Evolutionary conservation across 1,140 invertebrate species (phyloP).

Genomic region (Trichonephila clavata): DNA sequence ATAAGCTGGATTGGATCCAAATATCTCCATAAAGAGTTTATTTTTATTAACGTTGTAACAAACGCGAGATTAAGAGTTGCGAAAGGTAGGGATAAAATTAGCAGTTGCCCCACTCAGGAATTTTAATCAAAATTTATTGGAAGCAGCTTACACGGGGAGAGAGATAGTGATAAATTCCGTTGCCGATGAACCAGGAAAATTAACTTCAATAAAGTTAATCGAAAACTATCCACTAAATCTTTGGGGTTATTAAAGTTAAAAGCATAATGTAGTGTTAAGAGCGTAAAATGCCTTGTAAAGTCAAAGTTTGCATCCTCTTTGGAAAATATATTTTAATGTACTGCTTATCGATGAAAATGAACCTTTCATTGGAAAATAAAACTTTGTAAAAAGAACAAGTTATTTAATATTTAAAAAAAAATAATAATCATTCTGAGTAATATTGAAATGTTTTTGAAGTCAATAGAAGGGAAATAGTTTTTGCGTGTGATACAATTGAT

Average conservation of each 20-base stretch:
- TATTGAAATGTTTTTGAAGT: too few species aligned
- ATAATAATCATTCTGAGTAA: too few species aligned
- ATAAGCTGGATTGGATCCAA: conserved; percentile 41
- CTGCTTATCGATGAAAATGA: too few species aligned
- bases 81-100: conserved; percentile 17
- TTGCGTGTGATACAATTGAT: too few species aligned
- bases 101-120: background rate
- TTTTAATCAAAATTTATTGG: conserved; percentile 45
- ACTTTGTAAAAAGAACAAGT: too few species aligned
- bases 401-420: too few species aligned
- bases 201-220: conserved; percentile 32
- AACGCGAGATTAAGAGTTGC: background rate
- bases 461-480: too few species aligned
- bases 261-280: conserved; percentile 9
- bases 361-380: too few species aligned
- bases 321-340: too few species aligned
- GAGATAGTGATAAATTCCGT: background rate
- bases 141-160: background rate
- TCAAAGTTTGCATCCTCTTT: background rate
- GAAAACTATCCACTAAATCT: conserved; percentile 30
- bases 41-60: conserved; percentile 7
- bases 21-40: conserved; percentile 49
- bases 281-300: background rate
- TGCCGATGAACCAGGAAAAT: background rate
- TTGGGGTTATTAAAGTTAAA: conserved; percentile 20